phyloP scores from a whole-genome alignment of 2,888 invertebrate species.

The Eledona agricola region DNA sequence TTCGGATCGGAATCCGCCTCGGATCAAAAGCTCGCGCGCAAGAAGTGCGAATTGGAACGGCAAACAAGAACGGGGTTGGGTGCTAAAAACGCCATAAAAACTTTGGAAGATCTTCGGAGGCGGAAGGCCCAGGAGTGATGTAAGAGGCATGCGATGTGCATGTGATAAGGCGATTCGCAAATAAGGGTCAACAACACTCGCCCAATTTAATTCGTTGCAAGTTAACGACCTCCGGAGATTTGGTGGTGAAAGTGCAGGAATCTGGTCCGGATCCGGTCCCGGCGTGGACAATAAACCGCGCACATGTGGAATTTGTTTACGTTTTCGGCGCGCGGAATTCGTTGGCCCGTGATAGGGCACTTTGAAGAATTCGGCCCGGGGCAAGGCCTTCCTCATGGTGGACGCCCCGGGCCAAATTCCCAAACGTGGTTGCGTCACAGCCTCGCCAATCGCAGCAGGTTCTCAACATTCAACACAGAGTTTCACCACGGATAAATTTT shows the following conservation, averaged over 20 bases:
- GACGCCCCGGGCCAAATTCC: constrained; percentile 48
- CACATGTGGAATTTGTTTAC: constrained; percentile 32
- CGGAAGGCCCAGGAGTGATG: too few relatives aligned
- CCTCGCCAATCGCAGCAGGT: constrained; percentile 31
- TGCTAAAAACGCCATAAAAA: too few relatives aligned
- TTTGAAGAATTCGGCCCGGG: constrained; percentile 33
- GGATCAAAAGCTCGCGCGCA: constrained; percentile 2
- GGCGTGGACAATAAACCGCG: background rate
- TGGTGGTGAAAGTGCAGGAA: too few relatives aligned
- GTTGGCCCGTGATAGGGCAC: constrained; percentile 32
- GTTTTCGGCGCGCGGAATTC: constrained; percentile 27
- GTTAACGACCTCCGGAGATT: too few relatives aligned
- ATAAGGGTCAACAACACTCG: constrained; percentile 2
- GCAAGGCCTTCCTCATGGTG: constrained; percentile 51
- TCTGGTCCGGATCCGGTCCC: constrained; percentile 2
- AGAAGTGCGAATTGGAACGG: constrained; percentile 2
- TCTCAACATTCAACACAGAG: constrained; percentile 33
- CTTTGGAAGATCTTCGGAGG: too few relatives aligned
- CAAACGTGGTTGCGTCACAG: constrained; percentile 50
- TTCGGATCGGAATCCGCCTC: constrained; percentile 6
- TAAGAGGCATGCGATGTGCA: too few relatives aligned
- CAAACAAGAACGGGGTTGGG: constrained; percentile 12
- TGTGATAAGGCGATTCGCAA: too few relatives aligned
- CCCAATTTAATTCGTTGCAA: background rate
- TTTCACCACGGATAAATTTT: constrained; percentile 33